Conservation (phyloP, 92 coral and sea anemone species). For the Bergia puertoricense region DNA sequence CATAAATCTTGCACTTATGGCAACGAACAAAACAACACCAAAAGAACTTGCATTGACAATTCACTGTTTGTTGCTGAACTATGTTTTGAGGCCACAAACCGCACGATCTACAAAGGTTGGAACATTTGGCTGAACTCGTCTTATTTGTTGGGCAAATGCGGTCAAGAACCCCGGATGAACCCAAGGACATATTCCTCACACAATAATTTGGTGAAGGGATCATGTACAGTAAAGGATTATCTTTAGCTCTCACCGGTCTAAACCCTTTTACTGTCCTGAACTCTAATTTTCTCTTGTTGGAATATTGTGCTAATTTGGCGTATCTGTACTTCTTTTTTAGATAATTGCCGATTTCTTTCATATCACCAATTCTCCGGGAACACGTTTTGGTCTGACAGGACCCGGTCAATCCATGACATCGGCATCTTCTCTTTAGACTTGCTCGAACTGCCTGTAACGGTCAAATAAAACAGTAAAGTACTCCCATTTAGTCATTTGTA, state of each 20-base stretch:
- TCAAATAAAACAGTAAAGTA: background rate
- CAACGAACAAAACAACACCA: slow-evolving; percentile 92
- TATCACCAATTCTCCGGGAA: slow-evolving; percentile 66
- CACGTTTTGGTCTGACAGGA: slow-evolving; percentile 79
- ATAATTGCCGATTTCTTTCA: slow-evolving; percentile 65
- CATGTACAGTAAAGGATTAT: slow-evolving; percentile 64
- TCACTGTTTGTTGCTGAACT: slow-evolving; percentile 35
- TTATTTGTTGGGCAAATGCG: slow-evolving; percentile 73
- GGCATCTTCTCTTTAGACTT: slow-evolving; percentile 68
- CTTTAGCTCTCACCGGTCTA: slow-evolving; percentile 54
- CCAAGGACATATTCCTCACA: slow-evolving; percentile 48
- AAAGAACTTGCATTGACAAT: slow-evolving; percentile 80
- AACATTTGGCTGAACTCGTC: slow-evolving; percentile 51
- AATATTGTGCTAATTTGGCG: slow-evolving; percentile 51
- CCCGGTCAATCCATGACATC: slow-evolving; percentile 86
- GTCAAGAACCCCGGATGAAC: slow-evolving; percentile 80
- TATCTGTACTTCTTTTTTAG: slow-evolving; percentile 63
- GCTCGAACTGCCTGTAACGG: slow-evolving; percentile 67
- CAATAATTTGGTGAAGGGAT: slow-evolving; percentile 90
- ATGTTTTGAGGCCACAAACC: slow-evolving; percentile 28
- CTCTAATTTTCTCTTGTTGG: slow-evolving; percentile 34
- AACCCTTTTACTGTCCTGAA: slow-evolving; percentile 42
- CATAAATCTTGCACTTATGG: slow-evolving; percentile 45
- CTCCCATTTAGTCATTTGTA: too few relatives aligned
- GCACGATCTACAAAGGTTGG: slow-evolving; percentile 69